Base-by-base conservation (phyloP, 2,888 invertebrate genomes). In the Lasiommata megera region DNA sequence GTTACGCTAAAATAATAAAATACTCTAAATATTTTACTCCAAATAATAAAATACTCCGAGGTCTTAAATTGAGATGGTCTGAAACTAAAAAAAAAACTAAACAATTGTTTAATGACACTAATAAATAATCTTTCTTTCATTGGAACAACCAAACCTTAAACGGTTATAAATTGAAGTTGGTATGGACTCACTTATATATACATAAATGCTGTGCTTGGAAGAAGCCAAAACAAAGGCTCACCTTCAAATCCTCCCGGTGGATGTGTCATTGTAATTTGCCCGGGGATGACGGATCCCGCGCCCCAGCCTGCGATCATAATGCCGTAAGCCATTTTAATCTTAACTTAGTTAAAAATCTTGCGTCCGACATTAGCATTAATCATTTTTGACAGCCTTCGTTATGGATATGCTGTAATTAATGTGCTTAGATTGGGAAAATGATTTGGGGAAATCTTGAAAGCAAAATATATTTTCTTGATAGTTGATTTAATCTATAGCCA, bases 281-380 rank as follows among this genome's bases (percentile, higher is more conserved):
- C 76, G 82, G 87, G 88, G 84, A 88, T 88, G 90, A 89, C 88
- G 82, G 87, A 88, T 88, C 81, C 84, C 70, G 88, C 72, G 86
- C 82, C 77, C 71, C 76, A 78, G 84, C 84, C 64, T 74, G 74
- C 78, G 80, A 84, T 82, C 82, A 82, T 82, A 84, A 84, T 85
- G 85, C 86, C 84, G 79, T 86, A 81, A 90, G 90, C 90, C 87
- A 88, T 88, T 88, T 89, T 90, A 89, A 88, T 89, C 88, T 88
- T 87, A 88, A 90, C 88, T 89, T 84, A 85, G 88, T 89, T 89
- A 90, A 90, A 89, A 89, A 89, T 89, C 89, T 89, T 87, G 86
- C 88, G 82, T 78, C 84, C 82, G 77, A 84, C 85, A 82, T 86
- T 84, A 83, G 75, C 88, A 88, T 89, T 88, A 88, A 89, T 90